Conservation (phyloP, 2,113 vertebrate genomes). For the Rafetus swinhoei region DNA sequence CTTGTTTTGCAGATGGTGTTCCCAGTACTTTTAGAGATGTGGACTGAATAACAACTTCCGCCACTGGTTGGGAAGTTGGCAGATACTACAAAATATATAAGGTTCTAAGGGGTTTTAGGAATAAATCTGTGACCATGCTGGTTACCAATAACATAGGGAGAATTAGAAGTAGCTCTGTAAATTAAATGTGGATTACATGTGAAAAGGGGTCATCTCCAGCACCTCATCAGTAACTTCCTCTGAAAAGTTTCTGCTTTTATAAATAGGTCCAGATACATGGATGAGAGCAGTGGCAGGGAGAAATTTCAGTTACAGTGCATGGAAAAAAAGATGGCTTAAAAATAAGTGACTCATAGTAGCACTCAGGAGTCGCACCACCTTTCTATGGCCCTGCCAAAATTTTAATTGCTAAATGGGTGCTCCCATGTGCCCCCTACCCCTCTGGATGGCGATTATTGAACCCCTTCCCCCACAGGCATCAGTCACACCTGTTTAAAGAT, state of each 20-base stretch:
- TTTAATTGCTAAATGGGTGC: too few relatives aligned
- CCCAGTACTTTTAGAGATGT: neutral
- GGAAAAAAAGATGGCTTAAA: neutral
- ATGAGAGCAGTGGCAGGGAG: neutral
- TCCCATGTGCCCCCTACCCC: too few relatives aligned
- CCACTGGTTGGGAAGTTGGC: neutral
- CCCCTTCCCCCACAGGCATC: too few relatives aligned
- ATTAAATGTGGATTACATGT: neutral
- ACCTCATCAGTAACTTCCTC: neutral
- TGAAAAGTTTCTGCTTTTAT: neutral
- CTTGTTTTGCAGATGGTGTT: neutral
- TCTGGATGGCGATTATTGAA: too few relatives aligned
- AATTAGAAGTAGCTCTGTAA: neutral
- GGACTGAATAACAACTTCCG: neutral
- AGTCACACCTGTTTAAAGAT: neutral
- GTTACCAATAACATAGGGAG: neutral
- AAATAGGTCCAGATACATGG: neutral
- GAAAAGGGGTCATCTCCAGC: neutral
- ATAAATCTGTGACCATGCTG: fast-evolving
- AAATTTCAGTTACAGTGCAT: neutral
- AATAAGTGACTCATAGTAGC: too few relatives aligned
- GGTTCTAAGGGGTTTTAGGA: neutral
- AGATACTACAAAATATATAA: neutral
- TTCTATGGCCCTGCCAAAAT: too few relatives aligned
- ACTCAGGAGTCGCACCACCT: too few relatives aligned